A percentile compares a stretch with the other conserved stretches of the same genome.
Evolutionary conservation across 2,888 invertebrate genomes (phyloP).

Genomic region (Odontomyia ornata): DNA sequence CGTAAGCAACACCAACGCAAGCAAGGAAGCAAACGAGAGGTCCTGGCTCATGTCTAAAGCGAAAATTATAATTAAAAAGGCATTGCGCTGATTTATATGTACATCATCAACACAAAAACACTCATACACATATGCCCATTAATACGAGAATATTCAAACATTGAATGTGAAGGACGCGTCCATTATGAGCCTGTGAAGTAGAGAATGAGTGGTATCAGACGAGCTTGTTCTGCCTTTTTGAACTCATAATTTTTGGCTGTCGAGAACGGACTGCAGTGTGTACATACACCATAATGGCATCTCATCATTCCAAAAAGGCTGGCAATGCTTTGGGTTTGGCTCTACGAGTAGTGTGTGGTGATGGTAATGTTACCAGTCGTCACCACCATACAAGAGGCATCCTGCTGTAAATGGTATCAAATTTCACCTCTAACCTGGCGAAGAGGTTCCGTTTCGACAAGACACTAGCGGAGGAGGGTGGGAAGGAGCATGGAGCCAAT

Average conservation of each 20-base stretch:
- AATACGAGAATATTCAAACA: not conserved
- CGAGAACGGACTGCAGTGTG: slow-evolving; percentile 18
- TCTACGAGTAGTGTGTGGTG: not conserved
- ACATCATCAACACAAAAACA: too few relatives aligned
- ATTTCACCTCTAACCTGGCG: not conserved
- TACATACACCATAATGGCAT: slow-evolving; percentile 15
- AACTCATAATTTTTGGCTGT: slow-evolving; percentile 37
- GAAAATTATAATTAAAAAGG: slow-evolving; percentile 33
- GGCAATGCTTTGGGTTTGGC: slow-evolving; percentile 15
- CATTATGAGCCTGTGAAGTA: too few relatives aligned
- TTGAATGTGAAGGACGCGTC: not conserved
- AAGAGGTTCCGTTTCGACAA: not conserved
- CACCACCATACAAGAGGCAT: not conserved
- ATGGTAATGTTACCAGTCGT: slow-evolving; percentile 28
- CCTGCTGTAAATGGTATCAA: slow-evolving; percentile 20
- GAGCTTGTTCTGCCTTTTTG: not conserved
- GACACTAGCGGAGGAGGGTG: not conserved
- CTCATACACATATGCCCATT: too few relatives aligned
- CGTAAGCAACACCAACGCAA: too few relatives aligned
- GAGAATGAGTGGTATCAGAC: not conserved
- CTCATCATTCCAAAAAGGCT: slow-evolving; percentile 12
- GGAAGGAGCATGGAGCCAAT: not conserved
- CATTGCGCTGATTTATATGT: slow-evolving; percentile 15
- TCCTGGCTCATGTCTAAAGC: not conserved
- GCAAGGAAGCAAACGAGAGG: too few relatives aligned